Conservation (phyloP, 2,888 invertebrate species). For the Zaprionus bogoriensis region DNA sequence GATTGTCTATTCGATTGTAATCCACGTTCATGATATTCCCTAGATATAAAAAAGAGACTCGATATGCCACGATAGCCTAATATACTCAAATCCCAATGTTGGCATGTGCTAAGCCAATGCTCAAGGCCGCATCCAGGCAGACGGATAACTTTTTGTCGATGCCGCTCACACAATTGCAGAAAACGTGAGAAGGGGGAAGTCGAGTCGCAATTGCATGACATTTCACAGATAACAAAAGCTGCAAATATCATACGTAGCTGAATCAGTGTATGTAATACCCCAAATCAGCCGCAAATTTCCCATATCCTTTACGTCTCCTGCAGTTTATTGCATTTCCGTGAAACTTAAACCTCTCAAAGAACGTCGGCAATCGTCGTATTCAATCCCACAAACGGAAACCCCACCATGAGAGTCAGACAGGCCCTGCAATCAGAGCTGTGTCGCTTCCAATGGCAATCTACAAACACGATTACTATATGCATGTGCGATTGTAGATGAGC, state of each 20-base stretch:
- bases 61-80: not conserved
- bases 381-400: conserved; percentile 10
- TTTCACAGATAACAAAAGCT: conserved; percentile 15
- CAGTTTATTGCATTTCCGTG: conserved; percentile 58
- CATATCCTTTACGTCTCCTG: conserved; percentile 54
- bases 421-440: not conserved
- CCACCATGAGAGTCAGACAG: conserved; percentile 1
- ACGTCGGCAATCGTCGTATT: conserved; percentile 1
- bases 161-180: conserved; percentile 7
- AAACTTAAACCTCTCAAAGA: conserved; percentile 45
- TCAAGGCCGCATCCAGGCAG: not conserved
- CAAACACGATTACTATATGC: not conserved
- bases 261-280: conserved; percentile 27
- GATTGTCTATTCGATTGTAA: no score
- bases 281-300: conserved; percentile 56
- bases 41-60: no score
- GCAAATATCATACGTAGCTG: not conserved
- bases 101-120: not conserved
- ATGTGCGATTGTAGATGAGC: not conserved
- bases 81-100: not conserved
- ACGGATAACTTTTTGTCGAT: not conserved
- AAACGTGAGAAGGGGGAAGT: conserved; percentile 11
- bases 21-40: no score
- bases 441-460: not conserved
- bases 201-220: conserved; percentile 8